Evolutionary conservation across 2,888 invertebrate species (phyloP), one percentile per base, ranked within the genome.

Genomic region (Drosophila merina): DNA sequence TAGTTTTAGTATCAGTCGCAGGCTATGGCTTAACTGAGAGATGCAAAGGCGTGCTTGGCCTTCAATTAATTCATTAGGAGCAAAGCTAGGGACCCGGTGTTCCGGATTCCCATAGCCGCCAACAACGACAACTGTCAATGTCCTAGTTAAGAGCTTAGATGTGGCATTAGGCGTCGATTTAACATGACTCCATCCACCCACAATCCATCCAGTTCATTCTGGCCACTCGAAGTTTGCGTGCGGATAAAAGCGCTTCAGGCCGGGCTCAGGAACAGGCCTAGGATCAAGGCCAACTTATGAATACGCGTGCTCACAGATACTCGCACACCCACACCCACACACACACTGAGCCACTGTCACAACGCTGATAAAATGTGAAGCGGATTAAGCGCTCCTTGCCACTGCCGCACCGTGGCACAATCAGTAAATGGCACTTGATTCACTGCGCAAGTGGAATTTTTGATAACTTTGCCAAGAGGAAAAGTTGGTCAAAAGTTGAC

Each of bases 371-470:
- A 85, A 85, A 88, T 88, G 86, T 73, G 88, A 85, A 88, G 88
- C 88, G 84, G 84, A 85, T 85, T 85, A 85, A 74, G 88, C 70
- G 75, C 71, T 58, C 55, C 69, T 54, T 62, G 45, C 48, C 38
- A 36, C 45, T 31, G 55, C 42, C 54, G 57, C 50, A 72, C 64
- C 82, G 66, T 72, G 77, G 77, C 71, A 85, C 83, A 87, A 84
- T 84, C 83, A 87, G 83, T 84, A 82, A 84, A 87, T 88, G 86
- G 83, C 84, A 86, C 88, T 88, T 86, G 86, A 88, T 88, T 88
- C 86, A 86, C 80, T 77, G 86, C 86, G 76, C 84, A 88, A 86
- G 88, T 81, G 86, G 86, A 84, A 86, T 88, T 86, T 84, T 86
- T 86, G 88, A 88, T 88, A 84, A 84, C 84, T 84, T 84, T 86